phyloP scores from a whole-genome alignment of 2,113 vertebrate genomes.

The Hemichromis elongatus region DNA sequence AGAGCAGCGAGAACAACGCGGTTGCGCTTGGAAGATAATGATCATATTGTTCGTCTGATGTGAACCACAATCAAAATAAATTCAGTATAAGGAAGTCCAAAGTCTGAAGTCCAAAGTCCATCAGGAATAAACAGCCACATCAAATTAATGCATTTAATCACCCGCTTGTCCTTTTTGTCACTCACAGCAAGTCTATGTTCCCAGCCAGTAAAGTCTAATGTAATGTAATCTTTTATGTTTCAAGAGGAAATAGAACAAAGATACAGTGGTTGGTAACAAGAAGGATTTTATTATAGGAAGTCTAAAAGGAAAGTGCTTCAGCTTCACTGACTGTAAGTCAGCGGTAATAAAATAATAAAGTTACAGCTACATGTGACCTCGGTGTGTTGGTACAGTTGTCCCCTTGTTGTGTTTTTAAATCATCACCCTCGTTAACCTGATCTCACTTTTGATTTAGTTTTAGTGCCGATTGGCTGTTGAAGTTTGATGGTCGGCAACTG shows the following conservation, averaged over 20 bases:
- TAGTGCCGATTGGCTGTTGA: background rate
- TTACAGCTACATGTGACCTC: background rate
- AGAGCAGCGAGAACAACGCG: background rate
- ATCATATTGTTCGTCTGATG: background rate
- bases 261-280: background rate
- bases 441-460: background rate
- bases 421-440: background rate
- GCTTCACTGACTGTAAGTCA: background rate
- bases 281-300: background rate
- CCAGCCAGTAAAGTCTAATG: background rate
- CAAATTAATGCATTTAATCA: background rate
- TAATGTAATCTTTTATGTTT: background rate
- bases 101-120: background rate
- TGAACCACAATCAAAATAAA: background rate
- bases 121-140: background rate
- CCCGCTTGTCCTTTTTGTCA: background rate
- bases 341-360: background rate
- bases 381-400: background rate
- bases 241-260: background rate
- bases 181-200: background rate
- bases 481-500: background rate
- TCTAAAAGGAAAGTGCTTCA: background rate
- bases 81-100: background rate
- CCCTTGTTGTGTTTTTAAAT: background rate
- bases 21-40: fast-evolving